Base-by-base conservation (phyloP, 2,797 vertebrate genomes). In the Typhlichthys eigenmanni region DNA sequence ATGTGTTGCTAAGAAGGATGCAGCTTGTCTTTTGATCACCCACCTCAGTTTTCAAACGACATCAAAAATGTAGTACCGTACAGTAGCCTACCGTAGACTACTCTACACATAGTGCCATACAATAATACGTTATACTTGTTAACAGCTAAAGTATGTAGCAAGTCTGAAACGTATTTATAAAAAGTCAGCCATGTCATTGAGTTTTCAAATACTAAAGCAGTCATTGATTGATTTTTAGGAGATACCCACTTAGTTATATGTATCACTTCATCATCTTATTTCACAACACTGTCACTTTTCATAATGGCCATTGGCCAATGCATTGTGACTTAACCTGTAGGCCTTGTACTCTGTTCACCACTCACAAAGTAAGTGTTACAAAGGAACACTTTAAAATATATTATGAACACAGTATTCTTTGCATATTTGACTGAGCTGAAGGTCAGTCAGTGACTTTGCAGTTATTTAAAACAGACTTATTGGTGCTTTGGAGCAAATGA, bases 381-480 rank as follows among this genome's bases (percentile, higher is more conserved):
- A 29, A 29, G 24, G 4, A 29, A 29, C 24, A 49, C 17, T 38
- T 7, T 32, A 32, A 9, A 32, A 14, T 43, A 54, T n/a, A 24
- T 43, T 13, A 17, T 53, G 8, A 51, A 14, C 34, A 34, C 14
- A n/a, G 7, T 34, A 13, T 55, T 55, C 55, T 45, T 49, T 64
- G 78, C 55, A 65, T 76, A 59, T 66, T 79, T 60, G 62, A 0
- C 34, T 53, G 52, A 62, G 74, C 43, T 84, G 88, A 93, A 93
- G 91, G 92, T 92, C 91, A 91, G 77, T 59, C 80, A 52, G 88
- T 89, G 91, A 92, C 90, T 86, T 88, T 92, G 91, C 91, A 86
- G 90, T 79, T 62, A 71, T 86, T 82, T 78, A 60, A 81, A 84
- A 82, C 71, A 78, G 63, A 66, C 58, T 17, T 29, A 29, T 29